Evolutionary conservation across 2,113 vertebrate species (phyloP).

Genomic region (Athene noctua): DNA sequence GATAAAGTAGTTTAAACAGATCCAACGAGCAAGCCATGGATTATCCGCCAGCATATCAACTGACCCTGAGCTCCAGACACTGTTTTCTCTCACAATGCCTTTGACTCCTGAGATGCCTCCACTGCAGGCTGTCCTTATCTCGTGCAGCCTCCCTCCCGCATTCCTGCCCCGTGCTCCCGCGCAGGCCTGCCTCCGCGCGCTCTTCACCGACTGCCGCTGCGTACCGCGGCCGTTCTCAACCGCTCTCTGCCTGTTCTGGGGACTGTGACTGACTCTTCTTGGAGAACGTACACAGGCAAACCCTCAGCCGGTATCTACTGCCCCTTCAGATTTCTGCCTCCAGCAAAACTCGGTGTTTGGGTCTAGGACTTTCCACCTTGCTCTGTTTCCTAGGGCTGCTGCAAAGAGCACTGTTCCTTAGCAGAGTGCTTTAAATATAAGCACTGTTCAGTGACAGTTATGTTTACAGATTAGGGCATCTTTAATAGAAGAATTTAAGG

Average conservation of each 20-base stretch:
- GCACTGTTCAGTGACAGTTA: background rate
- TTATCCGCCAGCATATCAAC: fast-evolving
- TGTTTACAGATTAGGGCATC: background rate
- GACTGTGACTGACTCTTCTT: background rate
- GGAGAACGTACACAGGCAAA: fast-evolving
- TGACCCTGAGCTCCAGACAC: background rate
- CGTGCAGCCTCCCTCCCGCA: background rate
- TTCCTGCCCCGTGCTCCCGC: background rate
- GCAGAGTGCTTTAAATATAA: background rate
- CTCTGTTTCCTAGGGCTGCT: fast-evolving
- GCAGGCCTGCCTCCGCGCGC: fast-evolving
- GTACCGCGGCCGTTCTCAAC: background rate
- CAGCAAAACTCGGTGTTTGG: background rate
- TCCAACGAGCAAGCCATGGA: fast-evolving
- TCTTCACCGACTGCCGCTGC: background rate
- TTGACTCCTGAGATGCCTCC: background rate
- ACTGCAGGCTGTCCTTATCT: background rate
- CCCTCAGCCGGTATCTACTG: fast-evolving
- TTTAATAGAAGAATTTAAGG: background rate
- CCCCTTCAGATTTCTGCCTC: background rate
- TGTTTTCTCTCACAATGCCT: background rate
- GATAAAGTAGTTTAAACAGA: background rate
- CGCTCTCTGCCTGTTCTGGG: fast-evolving
- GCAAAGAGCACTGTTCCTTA: background rate
- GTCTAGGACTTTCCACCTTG: background rate